These are phyloP conservation scores for Leptopilina clavipes DNA, from an alignment of 1,140 invertebrate genomes.

Conservation along the genomic window DNA sequence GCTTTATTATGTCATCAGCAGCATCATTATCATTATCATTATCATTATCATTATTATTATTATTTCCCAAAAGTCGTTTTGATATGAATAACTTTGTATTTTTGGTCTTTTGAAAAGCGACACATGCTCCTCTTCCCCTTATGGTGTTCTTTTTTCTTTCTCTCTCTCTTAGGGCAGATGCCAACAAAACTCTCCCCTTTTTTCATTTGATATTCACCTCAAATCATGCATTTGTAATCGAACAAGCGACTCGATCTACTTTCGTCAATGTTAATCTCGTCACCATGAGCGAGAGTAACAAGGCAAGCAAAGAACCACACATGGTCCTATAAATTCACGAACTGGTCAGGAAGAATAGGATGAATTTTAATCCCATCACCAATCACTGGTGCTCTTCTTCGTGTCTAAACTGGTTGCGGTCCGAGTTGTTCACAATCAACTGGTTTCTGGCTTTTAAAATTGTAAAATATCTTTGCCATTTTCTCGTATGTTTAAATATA, in stretches of 20 bases:
- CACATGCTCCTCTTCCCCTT: neutral
- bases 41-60: no score
- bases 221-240: constrained; percentile 72
- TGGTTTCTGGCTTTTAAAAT: neutral
- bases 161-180: constrained; percentile 61
- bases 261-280: constrained; percentile 66
- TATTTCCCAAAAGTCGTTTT: neutral
- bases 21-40: no score
- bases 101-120: no score
- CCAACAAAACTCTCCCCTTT: constrained; percentile 41
- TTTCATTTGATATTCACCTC: constrained; percentile 69
- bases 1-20: neutral
- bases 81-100: neutral
- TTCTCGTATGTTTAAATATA: no score
- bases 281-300: constrained; percentile 33
- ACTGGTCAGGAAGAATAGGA: constrained; percentile 27
- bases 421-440: constrained; percentile 10
- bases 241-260: constrained; percentile 64
- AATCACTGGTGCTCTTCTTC: neutral
- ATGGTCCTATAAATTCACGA: constrained; percentile 9
- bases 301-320: constrained; percentile 12
- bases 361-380: constrained; percentile 34
- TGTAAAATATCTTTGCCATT: neutral
- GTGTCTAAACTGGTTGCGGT: neutral
- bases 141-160: constrained; percentile 40